Evolutionary conservation across 2,113 vertebrate species (phyloP).

Genomic region (Gambusia holbrooki): DNA sequence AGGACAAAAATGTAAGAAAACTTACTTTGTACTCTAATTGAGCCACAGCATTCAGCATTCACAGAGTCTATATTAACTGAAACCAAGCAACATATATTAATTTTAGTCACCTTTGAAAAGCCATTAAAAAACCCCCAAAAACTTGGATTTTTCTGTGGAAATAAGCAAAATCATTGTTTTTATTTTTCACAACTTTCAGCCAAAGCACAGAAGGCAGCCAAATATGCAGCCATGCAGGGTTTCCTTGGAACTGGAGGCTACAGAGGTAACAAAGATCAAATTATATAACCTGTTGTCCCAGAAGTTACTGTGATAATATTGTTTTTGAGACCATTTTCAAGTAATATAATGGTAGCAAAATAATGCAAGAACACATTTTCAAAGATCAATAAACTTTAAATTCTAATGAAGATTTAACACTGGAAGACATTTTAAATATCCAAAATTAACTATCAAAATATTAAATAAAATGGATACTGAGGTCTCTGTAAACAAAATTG

Average conservation of each 20-base stretch:
- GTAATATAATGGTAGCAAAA: too few species aligned
- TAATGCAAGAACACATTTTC: too few species aligned
- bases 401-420: too few species aligned
- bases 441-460: too few species aligned
- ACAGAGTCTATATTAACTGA: background rate
- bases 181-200: conserved; percentile 49
- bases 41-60: background rate
- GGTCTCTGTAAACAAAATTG: too few species aligned
- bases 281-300: background rate
- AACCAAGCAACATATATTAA: too few species aligned
- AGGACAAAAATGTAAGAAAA: conserved; percentile 76
- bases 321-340: too few species aligned
- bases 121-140: background rate
- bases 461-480: too few species aligned
- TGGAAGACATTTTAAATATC: too few species aligned
- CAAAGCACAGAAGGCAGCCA: conserved; percentile 77
- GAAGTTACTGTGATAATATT: too few species aligned
- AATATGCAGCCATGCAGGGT: conserved; percentile 77
- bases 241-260: conserved; percentile 73
- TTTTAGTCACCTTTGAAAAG: background rate
- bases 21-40: conserved; percentile 8
- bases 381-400: too few species aligned
- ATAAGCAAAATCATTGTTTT: background rate
- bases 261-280: conserved; percentile 70
- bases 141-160: background rate